Percentiles rank a stretch among this genome's conserved stretches.
Conservation (phyloP, 2,888 invertebrate genomes). For the Cheilosia soror region DNA sequence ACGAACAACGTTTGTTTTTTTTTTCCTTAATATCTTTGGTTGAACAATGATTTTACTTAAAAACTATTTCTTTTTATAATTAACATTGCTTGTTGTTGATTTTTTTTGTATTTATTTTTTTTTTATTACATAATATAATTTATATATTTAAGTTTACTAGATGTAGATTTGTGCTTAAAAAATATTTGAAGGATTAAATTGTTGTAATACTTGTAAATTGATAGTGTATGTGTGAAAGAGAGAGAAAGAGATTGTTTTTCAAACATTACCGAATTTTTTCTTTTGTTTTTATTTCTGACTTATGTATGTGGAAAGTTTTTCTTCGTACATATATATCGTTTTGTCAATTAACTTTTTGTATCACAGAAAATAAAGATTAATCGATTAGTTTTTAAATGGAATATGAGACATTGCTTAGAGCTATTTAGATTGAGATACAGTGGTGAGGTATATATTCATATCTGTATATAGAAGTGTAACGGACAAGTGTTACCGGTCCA, state of each 20-base stretch:
- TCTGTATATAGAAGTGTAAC: background rate
- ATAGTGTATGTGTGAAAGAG: slow-evolving; percentile 37
- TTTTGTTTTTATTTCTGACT: slow-evolving; percentile 30
- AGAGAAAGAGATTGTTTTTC: slow-evolving; percentile 12
- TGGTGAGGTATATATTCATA: background rate
- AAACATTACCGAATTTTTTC: slow-evolving; percentile 1
- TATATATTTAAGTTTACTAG: slow-evolving; percentile 40
- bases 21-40: slow-evolving; percentile 69
- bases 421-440: slow-evolving; percentile 25
- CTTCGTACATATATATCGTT: background rate
- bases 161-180: slow-evolving; percentile 70
- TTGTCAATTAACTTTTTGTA: slow-evolving; percentile 45
- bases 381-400: slow-evolving; percentile 40
- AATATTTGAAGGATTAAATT: slow-evolving; percentile 68
- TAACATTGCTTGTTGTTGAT: slow-evolving; percentile 66
- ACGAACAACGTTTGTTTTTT: slow-evolving; percentile 30
- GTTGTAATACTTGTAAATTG: slow-evolving; percentile 73
- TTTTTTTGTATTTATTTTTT: slow-evolving; percentile 16
- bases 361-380: slow-evolving; percentile 72
- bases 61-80: slow-evolving; percentile 42
- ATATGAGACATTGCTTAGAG: slow-evolving; percentile 52
- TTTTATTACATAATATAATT: slow-evolving; percentile 28
- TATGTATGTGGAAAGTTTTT: slow-evolving; percentile 13
- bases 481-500: background rate
- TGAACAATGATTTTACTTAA: slow-evolving; percentile 66